A percentile compares a stretch with the other conserved stretches of the same genome.
These are phyloP conservation scores for Omphaloscelis lunosa DNA, from an alignment of 2,888 invertebrate genomes.

Conservation along the genomic window DNA sequence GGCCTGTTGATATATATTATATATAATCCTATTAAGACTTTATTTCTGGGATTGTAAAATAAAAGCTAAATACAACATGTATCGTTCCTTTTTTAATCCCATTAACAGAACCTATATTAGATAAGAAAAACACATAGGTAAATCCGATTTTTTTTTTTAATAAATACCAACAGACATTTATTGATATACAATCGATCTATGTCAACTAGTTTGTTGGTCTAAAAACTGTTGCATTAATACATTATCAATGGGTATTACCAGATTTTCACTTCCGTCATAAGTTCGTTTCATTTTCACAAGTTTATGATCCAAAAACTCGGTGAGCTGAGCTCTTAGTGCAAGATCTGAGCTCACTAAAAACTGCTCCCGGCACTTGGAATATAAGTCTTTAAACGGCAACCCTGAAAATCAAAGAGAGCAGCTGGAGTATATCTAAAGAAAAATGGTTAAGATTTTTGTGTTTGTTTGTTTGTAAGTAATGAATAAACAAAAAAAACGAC, in stretches of 20 bases:
- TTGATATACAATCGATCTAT: slow-evolving; percentile 8
- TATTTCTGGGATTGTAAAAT: slow-evolving; percentile 91
- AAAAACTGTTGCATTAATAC: slow-evolving; percentile 94
- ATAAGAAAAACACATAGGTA: slow-evolving; percentile 31
- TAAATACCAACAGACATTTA: slow-evolving; percentile 21
- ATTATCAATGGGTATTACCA: slow-evolving; percentile 95
- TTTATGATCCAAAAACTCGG: slow-evolving; percentile 98
- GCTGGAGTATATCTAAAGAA: neutral
- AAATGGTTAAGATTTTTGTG: too few species aligned
- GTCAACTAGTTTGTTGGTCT: slow-evolving; percentile 89
- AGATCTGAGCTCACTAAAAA: slow-evolving; percentile 98
- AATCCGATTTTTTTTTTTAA: slow-evolving; percentile 23
- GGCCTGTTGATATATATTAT: slow-evolving; percentile 91
- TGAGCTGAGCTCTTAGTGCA: slow-evolving; percentile 97
- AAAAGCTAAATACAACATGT: slow-evolving; percentile 84
- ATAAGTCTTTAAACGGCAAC: slow-evolving; percentile 96
- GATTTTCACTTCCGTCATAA: slow-evolving; percentile 95
- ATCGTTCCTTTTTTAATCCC: slow-evolving; percentile 72
- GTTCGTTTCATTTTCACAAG: slow-evolving; percentile 95
- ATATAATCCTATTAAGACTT: slow-evolving; percentile 90
- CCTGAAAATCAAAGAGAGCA: slow-evolving; percentile 87
- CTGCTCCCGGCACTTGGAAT: slow-evolving; percentile 95
- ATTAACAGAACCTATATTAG: neutral
- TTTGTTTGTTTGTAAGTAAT: too few species aligned
- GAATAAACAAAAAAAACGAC: too few species aligned